phyloP scores from a whole-genome alignment of 2,888 invertebrate genomes.

The Colostygia pectinataria region DNA sequence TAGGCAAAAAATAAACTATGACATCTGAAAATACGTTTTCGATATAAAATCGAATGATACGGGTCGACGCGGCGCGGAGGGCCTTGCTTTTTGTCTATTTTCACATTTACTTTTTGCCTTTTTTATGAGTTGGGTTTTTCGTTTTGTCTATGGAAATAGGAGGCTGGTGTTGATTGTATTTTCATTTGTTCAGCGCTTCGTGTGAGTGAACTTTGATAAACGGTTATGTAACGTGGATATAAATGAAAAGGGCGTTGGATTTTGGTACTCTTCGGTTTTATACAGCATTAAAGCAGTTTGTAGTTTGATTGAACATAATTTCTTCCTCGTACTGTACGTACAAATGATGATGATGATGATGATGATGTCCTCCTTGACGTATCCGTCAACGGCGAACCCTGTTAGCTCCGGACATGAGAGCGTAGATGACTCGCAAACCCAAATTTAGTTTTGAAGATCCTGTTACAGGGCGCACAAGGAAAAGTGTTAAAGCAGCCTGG shows the following conservation, averaged over 20 bases:
- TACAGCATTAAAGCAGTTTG: background rate
- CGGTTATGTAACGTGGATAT: background rate
- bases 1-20: constrained; percentile 15
- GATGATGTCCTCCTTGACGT: too few species aligned
- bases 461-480: too few species aligned
- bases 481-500: too few species aligned
- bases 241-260: background rate
- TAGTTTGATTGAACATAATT: too few species aligned
- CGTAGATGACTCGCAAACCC: too few species aligned
- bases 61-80: constrained; percentile 11
- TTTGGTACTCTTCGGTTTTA: background rate
- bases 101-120: constrained; percentile 1
- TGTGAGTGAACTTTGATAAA: constrained; percentile 1
- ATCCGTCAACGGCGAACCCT: too few species aligned
- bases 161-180: constrained; percentile 9
- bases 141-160: background rate
- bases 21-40: constrained; percentile 17
- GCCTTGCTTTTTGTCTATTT: constrained; percentile 1
- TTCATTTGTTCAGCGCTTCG: background rate
- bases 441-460: too few species aligned
- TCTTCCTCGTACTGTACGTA: too few species aligned
- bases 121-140: constrained; percentile 2
- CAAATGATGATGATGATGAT: too few species aligned
- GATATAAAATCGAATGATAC: constrained; percentile 22
- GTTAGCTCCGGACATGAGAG: too few species aligned